Base-by-base conservation (phyloP, 1,140 invertebrate species). In the Philotrypesis tridentata region DNA sequence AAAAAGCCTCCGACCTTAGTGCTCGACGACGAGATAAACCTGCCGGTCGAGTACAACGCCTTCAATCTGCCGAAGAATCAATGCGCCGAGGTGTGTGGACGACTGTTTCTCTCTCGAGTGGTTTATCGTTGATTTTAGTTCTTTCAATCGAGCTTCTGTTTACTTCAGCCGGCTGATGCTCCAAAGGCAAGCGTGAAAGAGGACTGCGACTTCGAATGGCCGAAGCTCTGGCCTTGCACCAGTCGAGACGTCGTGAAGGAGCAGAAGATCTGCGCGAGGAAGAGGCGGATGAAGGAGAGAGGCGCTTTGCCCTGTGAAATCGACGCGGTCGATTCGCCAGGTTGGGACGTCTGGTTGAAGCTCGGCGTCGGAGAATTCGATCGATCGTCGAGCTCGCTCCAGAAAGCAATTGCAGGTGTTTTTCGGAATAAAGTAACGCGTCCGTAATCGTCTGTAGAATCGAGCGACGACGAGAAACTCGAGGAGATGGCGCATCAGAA, bases 401-500 rank as follows among this genome's bases (percentile, higher is more conserved):
- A n/a, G n/a, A n/a, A n/a, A n/a, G n/a, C n/a, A n/a, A n/a, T n/a
- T n/a, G n/a, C n/a, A n/a, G 74, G 11, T 27, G 8, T 27, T 3
- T 25, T 65, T 27, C 25, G 23, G 23, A 25, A 48, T 21, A 17
- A 48, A 11, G 7, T 21, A 21, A 1, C 14, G 0, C n/a, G 6
- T n/a, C 17, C 7, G 7, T 7, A 31, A 21, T 70, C 2, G 29
- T n/a, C 2, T 0, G 8, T 9, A 79, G 82, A 61, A 9, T 75
- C 77, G 3, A 83, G 82, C 11, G 84, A 85, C 1, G 78, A 83
- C 60, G 70, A 77, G 37, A 14, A 82, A 78, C 5, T 80, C 2
- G 17, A 70, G 72, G 87, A 90, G 71, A 85, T 85, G 25, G 85
- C 88, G 1, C 40, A 76, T 82, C 80, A 78, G 17, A 89, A 87